Percentiles rank a stretch among this genome's conserved stretches.
These are phyloP conservation scores for Chouioia cunea DNA, from an alignment of 2,888 invertebrate species.

Conservation along the genomic window DNA sequence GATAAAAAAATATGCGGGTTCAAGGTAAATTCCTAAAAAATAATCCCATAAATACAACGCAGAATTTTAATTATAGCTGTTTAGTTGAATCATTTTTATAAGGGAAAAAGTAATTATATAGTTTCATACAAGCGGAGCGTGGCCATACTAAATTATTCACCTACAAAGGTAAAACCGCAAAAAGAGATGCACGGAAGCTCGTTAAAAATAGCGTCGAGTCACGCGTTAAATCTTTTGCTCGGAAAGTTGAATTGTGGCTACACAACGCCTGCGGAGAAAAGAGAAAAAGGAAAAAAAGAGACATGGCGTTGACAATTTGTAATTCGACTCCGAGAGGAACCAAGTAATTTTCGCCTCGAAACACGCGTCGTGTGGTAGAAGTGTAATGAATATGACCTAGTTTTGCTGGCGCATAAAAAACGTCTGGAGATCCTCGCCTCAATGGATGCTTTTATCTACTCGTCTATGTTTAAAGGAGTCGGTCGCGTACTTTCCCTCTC, in stretches of 20 bases:
- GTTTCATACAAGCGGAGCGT: too few species aligned
- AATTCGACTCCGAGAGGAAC: constrained; percentile 29
- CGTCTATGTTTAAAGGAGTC: constrained; percentile 50
- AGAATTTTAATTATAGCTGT: too few species aligned
- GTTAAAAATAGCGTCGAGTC: constrained; percentile 23
- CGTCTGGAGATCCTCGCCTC: constrained; percentile 45
- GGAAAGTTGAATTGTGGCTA: background rate
- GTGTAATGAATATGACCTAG: constrained; percentile 63
- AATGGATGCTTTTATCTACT: constrained; percentile 60
- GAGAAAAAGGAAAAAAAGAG: too few species aligned
- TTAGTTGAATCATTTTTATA: too few species aligned
- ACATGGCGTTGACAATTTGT: constrained; percentile 17
- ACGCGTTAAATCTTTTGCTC: constrained; percentile 10
- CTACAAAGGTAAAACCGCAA: too few species aligned
- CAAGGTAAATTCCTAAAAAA: constrained; percentile 66
- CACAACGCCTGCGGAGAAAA: too few species aligned
- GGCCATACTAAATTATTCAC: too few species aligned
- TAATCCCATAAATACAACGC: too few species aligned
- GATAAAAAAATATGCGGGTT: constrained; percentile 70
- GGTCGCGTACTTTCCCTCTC: constrained; percentile 18
- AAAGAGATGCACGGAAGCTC: background rate
- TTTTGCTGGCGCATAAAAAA: constrained; percentile 53
- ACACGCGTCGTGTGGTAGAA: constrained; percentile 25
- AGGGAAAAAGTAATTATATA: too few species aligned
- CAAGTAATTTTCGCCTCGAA: constrained; percentile 36